These are phyloP conservation scores for Erebia aethiops DNA, from an alignment of 2,888 invertebrate genomes.

Conservation along the genomic window DNA sequence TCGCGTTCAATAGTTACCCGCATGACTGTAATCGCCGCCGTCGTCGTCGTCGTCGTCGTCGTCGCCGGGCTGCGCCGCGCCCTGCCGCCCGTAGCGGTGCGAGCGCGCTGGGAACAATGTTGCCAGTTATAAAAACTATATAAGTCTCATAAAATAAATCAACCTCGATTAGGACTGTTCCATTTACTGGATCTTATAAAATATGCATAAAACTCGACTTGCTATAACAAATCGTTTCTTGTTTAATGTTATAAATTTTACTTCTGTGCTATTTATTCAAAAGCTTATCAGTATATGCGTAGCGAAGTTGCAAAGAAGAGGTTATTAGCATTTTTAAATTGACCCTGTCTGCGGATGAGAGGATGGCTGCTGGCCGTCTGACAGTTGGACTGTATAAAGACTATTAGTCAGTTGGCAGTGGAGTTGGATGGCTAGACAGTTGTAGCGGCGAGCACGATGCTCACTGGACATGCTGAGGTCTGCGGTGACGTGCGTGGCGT, in stretches of 20 bases:
- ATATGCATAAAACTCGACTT: too few species aligned
- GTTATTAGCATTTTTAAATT: too few species aligned
- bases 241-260: too few species aligned
- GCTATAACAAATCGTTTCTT: too few species aligned
- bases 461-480: slow-evolving; percentile 97
- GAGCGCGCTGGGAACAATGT: slow-evolving; percentile 84
- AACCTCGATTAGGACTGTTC: neutral
- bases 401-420: neutral
- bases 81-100: slow-evolving; percentile 95
- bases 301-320: too few species aligned
- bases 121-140: neutral
- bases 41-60: slow-evolving; percentile 83
- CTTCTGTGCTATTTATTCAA: too few species aligned
- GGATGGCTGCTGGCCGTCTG: too few species aligned
- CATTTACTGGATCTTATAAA: neutral
- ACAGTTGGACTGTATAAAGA: too few species aligned
- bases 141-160: neutral
- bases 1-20: slow-evolving; percentile 39
- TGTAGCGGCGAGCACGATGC: too few species aligned
- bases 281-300: too few species aligned
- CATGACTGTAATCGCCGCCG: slow-evolving; percentile 65
- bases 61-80: slow-evolving; percentile 84
- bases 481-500: slow-evolving; percentile 95
- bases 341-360: too few species aligned
- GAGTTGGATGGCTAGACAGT: too few species aligned